phyloP scores from a whole-genome alignment of 1,140 invertebrate genomes.

The Camponotus vicinus region DNA sequence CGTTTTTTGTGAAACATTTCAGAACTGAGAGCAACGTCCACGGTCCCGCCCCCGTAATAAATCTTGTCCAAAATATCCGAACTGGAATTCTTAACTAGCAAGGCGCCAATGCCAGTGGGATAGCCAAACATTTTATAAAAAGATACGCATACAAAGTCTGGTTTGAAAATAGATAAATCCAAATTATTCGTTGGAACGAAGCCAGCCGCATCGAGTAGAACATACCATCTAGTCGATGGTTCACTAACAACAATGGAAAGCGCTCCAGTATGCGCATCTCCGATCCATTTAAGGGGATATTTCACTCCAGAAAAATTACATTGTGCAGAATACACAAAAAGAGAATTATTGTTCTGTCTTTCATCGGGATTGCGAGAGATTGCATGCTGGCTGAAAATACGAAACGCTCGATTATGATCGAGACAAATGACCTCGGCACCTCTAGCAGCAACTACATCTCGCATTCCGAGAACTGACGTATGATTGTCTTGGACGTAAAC shows the following conservation, averaged over 20 bases:
- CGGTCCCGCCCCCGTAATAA: conserved; percentile 97
- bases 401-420: conserved; percentile 85
- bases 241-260: conserved; percentile 85
- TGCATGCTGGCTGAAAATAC: conserved; percentile 78
- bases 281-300: conserved; percentile 93
- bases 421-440: conserved; percentile 87
- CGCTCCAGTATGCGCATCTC: conserved; percentile 88
- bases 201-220: conserved; percentile 95
- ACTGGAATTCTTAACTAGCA: conserved; percentile 92
- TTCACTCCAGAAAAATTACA: conserved; percentile 98
- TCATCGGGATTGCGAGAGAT: conserved; percentile 46
- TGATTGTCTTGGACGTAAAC: conserved; percentile 96
- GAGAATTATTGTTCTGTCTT: conserved; percentile 85
- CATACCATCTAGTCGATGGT: conserved; percentile 89
- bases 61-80: conserved; percentile 89
- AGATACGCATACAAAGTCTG: conserved; percentile 96
- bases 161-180: conserved; percentile 90
- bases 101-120: conserved; percentile 96
- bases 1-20: conserved; percentile 91
- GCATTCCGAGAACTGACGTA: conserved; percentile 97
- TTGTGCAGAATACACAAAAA: conserved; percentile 96
- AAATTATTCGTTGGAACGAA: conserved; percentile 93
- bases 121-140: conserved; percentile 99
- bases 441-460: conserved; percentile 88
- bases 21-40: conserved; percentile 92